These are phyloP conservation scores for Zelleria hepariella DNA, from an alignment of 2,888 invertebrate genomes.

Conservation along the genomic window DNA sequence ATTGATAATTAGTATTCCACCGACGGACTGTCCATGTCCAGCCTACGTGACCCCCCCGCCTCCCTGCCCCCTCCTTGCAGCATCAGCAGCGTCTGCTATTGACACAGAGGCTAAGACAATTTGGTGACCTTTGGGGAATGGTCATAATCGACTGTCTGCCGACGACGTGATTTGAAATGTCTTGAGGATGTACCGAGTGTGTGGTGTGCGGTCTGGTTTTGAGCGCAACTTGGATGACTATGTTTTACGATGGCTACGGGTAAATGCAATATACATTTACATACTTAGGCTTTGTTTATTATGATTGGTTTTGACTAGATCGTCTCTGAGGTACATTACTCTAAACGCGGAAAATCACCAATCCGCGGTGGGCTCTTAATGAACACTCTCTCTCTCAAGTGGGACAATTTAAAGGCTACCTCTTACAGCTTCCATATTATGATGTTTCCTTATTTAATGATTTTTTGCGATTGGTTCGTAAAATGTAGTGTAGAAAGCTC, in stretches of 20 bases:
- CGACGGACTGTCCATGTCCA: conserved; percentile 29
- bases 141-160: not conserved
- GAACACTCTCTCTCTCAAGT: too few relatives aligned
- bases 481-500: too few relatives aligned
- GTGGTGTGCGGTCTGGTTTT: not conserved
- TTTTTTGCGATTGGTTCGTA: too few relatives aligned
- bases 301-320: too few relatives aligned
- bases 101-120: conserved; percentile 21
- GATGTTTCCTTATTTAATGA: too few relatives aligned
- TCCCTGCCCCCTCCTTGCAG: conserved; percentile 21
- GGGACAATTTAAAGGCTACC: too few relatives aligned
- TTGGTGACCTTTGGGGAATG: conserved; percentile 29
- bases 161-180: conserved; percentile 1
- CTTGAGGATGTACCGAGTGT: not conserved
- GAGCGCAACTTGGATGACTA: not conserved
- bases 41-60: conserved; percentile 40
- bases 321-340: too few relatives aligned
- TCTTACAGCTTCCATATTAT: too few relatives aligned
- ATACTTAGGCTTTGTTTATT: too few relatives aligned
- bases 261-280: too few relatives aligned
- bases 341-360: too few relatives aligned
- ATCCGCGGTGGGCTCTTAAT: too few relatives aligned
- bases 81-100: conserved; percentile 43
- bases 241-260: not conserved
- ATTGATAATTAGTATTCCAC: conserved; percentile 64